phyloP scores from a whole-genome alignment of 2,888 invertebrate species.

The Noctua janthina region DNA sequence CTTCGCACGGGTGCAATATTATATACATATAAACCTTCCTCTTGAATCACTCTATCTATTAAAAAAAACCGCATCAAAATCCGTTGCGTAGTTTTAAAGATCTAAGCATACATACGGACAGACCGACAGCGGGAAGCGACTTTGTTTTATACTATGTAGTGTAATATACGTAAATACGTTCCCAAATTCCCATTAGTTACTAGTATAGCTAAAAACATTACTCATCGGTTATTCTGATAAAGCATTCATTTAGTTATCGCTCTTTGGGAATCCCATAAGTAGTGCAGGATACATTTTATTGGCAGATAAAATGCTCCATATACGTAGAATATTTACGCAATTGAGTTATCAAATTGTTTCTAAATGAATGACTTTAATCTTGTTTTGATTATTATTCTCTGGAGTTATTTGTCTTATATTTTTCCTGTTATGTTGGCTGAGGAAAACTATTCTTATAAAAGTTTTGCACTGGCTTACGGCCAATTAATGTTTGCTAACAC shows the following conservation, averaged over 20 bases:
- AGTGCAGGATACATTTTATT: not conserved
- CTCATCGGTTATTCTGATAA: conserved; percentile 13
- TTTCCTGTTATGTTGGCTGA: conserved; percentile 28
- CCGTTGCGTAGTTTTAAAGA: too few species aligned
- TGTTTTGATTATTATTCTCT: conserved; percentile 12
- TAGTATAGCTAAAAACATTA: conserved; percentile 1
- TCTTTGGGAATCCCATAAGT: conserved; percentile 30
- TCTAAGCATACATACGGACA: too few species aligned
- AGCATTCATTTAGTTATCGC: conserved; percentile 7
- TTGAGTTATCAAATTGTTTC: conserved; percentile 16
- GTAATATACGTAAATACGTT: not conserved
- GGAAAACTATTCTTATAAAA: conserved; percentile 20
- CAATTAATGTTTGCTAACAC: conserved; percentile 5
- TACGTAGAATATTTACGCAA: not conserved
- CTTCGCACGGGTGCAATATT: too few species aligned
- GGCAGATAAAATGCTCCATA: conserved; percentile 7
- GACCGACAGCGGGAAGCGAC: too few species aligned
- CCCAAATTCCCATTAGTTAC: not conserved
- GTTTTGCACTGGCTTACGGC: conserved; percentile 30
- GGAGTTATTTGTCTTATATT: conserved; percentile 9
- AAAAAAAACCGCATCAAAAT: too few species aligned
- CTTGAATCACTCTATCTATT: too few species aligned
- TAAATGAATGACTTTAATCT: conserved; percentile 17
- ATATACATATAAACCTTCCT: too few species aligned
- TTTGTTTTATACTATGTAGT: too few species aligned